Conservation (phyloP, 1,140 invertebrate genomes). For the Drosophila truncata region DNA sequence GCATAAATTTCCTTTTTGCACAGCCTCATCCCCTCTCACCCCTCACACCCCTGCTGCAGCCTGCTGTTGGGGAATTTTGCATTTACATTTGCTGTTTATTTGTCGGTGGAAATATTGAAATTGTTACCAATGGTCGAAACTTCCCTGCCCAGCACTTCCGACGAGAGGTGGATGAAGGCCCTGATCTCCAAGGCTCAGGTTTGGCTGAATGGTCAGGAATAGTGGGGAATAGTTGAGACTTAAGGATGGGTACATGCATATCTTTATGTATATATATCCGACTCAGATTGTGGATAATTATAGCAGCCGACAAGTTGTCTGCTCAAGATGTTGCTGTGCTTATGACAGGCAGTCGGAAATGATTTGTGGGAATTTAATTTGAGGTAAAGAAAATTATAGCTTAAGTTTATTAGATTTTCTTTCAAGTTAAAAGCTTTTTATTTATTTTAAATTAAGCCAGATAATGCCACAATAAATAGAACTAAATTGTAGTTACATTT, state of each 20-base stretch:
- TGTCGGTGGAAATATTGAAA: conserved; percentile 79
- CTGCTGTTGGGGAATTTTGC: conserved; percentile 54
- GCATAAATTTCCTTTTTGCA: conserved; percentile 80
- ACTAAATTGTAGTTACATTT: neutral
- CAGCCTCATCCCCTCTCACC: conserved; percentile 2
- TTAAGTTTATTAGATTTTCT: neutral
- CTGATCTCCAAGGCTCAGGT: conserved; percentile 33
- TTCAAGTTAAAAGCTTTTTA: neutral
- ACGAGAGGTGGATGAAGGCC: neutral
- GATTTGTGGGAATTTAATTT: conserved; percentile 16
- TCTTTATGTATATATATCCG: neutral
- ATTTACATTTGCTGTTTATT: conserved; percentile 83
- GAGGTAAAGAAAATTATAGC: neutral
- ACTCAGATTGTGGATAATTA: conserved; percentile 35
- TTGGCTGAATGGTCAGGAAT: conserved; percentile 21
- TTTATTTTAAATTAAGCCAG: neutral
- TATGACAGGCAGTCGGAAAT: neutral
- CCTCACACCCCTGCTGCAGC: neutral
- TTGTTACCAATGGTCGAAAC: conserved; percentile 53
- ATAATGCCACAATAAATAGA: neutral
- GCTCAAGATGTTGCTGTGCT: conserved; percentile 12
- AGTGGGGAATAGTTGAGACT: neutral
- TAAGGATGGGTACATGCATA: neutral
- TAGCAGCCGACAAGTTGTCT: conserved; percentile 16
- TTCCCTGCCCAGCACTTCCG: conserved; percentile 26